Conservation (phyloP, 2,797 vertebrate genomes). For the Arnoldichthys spilopterus region DNA sequence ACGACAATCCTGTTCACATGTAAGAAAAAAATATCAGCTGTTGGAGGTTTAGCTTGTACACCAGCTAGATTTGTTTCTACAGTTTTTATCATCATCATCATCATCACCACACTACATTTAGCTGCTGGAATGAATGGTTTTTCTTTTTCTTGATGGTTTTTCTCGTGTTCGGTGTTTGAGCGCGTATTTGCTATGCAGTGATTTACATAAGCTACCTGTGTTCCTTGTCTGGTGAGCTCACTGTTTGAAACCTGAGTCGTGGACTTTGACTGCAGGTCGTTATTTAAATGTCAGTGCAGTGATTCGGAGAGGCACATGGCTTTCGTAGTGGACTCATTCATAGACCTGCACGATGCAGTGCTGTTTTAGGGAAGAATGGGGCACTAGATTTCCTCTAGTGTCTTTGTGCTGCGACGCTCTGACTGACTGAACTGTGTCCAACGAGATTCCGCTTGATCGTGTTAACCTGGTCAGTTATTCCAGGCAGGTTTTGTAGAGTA, state of each 20-base stretch:
- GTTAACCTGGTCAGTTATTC: neutral
- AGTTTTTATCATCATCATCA: too few species aligned
- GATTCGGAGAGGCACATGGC: neutral
- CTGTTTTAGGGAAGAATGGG: neutral
- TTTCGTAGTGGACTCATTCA: neutral
- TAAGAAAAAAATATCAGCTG: too few species aligned
- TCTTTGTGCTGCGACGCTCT: neutral
- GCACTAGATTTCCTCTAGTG: neutral
- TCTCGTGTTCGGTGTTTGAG: neutral
- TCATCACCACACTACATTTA: neutral
- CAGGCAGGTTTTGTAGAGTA: neutral
- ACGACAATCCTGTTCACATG: too few species aligned
- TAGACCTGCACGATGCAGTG: neutral
- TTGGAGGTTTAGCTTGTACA: too few species aligned
- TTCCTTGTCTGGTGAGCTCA: neutral
- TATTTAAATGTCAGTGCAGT: neutral
- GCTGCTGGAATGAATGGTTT: neutral
- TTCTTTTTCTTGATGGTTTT: neutral
- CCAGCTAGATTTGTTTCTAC: too few species aligned
- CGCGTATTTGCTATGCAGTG: neutral
- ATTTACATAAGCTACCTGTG: neutral
- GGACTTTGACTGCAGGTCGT: neutral
- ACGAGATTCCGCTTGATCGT: neutral
- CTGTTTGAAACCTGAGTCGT: neutral
- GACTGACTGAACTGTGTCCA: too few species aligned